Conservation (phyloP, 2,113 vertebrate genomes). For the Chinchilla lanigera region DNA sequence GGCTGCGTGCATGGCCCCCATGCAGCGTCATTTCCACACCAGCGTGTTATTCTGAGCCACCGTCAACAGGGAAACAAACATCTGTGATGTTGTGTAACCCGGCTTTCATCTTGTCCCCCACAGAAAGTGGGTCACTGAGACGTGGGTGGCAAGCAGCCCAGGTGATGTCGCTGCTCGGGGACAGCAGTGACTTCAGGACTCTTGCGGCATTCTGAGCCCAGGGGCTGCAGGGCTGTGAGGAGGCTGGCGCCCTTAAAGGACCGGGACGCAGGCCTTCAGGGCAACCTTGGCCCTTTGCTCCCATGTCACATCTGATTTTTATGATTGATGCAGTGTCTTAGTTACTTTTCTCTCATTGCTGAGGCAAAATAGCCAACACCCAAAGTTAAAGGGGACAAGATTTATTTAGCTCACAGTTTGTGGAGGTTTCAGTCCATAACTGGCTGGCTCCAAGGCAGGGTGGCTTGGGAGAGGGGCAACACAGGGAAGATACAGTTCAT, state of each 20-base stretch:
- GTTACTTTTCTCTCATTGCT: background rate
- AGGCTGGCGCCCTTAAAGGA: background rate
- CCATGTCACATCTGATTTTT: slow-evolving; percentile 63
- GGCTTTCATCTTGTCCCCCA: background rate
- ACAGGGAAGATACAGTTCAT: background rate
- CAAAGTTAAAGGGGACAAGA: background rate
- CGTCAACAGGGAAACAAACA: background rate
- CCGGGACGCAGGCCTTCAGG: background rate
- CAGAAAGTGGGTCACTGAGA: slow-evolving; percentile 68
- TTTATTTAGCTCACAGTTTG: background rate
- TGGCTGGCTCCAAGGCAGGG: background rate
- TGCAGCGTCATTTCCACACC: background rate
- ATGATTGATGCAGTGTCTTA: slow-evolving; percentile 65
- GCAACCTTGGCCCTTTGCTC: slow-evolving; percentile 59
- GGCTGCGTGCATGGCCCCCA: fast-evolving
- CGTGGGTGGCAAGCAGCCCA: slow-evolving; percentile 33
- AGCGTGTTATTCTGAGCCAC: background rate
- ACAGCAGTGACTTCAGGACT: background rate
- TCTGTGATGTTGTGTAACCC: slow-evolving; percentile 56
- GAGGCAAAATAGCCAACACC: background rate
- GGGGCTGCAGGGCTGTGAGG: background rate
- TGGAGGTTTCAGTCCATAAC: background rate
- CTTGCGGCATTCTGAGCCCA: background rate
- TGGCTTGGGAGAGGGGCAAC: background rate
- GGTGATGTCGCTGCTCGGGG: slow-evolving; percentile 4